Evolutionary conservation across 2,888 invertebrate species (phyloP), one percentile per base, ranked within the genome.

Genomic region (Mythimna loreyi): DNA sequence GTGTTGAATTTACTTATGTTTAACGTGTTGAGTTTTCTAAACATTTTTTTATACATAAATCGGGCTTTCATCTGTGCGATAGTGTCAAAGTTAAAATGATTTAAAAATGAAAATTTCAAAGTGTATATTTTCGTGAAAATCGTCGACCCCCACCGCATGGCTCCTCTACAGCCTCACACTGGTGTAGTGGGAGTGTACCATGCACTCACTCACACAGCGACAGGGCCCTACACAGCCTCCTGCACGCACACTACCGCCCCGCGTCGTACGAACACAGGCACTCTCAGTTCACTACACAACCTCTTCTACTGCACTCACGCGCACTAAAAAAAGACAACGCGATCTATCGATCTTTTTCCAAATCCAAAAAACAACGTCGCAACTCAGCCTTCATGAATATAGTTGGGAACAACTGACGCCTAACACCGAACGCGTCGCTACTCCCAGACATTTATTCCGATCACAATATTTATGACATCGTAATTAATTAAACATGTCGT

Each of bases 261-360:
- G 91, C 92, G 88, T 89, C 87, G 89, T 91, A 94, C 94, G 87
- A 92, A 93, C 94, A 94, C 94, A 94, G 92, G 92, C 92, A 94
- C 95, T 94, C 95, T 94, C 95, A 95, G 95, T 95, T 88, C 89
- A 90, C 92, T 90, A 95, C 91, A 95, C 93, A 93, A 94, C 95
- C 94, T 96, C 96, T 90, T 93, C 93, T 93, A 92, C 94, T 95
- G 95, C 96, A 96, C 96, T 96, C 96, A 95, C 95, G 95, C 96
- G 95, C 95, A 95, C 89, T 92, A 95, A 95, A 95, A 91, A 95
- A 94, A 95, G 92, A 93, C 92, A 93, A 93, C 92, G 94, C 94
- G 94, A 94, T 94, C 94, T 94, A 94, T 95, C 94, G 94, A 94
- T 94, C 93, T 95, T 96, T 95, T 93, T 94, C 91, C 89, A 90